Evolutionary conservation across 2,797 vertebrate species (phyloP).

Genomic region (Champsocephalus gunnari): DNA sequence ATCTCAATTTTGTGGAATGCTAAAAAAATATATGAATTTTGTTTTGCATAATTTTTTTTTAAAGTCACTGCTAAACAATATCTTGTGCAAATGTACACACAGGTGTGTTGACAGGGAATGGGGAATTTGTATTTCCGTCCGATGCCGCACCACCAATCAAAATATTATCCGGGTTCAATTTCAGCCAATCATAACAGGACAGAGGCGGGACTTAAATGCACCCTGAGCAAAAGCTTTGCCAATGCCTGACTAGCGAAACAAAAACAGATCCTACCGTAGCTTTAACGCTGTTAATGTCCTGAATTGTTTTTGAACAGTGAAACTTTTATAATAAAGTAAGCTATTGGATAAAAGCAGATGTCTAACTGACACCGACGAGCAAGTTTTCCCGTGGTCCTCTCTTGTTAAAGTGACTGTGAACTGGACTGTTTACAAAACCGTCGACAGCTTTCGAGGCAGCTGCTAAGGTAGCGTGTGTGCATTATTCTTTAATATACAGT

Average conservation of each 20-base stretch:
- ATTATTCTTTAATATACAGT: neutral
- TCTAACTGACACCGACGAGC: neutral
- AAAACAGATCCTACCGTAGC: no score
- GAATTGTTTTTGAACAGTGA: neutral
- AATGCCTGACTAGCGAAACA: neutral
- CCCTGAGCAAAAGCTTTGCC: fast-evolving
- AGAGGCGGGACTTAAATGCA: slow-evolving; percentile 1
- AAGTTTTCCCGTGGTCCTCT: neutral
- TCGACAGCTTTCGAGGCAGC: neutral
- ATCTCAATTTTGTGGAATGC: neutral
- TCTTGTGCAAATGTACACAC: no score
- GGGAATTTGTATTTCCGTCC: no score
- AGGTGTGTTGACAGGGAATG: no score
- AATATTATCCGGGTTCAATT: fast-evolving
- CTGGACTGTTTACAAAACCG: slow-evolving; percentile 3
- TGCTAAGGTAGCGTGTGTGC: neutral
- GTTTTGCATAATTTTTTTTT: neutral
- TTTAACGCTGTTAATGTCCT: no score
- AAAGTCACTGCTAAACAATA: no score
- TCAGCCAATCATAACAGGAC: slow-evolving; percentile 41
- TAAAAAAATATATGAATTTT: no score
- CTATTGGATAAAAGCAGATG: neutral
- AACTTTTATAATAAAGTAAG: neutral
- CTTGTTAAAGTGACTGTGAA: neutral
- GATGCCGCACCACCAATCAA: slow-evolving; percentile 31